Conservation (phyloP, 2,113 vertebrate species). For the Gnathonemus longibarbis region DNA sequence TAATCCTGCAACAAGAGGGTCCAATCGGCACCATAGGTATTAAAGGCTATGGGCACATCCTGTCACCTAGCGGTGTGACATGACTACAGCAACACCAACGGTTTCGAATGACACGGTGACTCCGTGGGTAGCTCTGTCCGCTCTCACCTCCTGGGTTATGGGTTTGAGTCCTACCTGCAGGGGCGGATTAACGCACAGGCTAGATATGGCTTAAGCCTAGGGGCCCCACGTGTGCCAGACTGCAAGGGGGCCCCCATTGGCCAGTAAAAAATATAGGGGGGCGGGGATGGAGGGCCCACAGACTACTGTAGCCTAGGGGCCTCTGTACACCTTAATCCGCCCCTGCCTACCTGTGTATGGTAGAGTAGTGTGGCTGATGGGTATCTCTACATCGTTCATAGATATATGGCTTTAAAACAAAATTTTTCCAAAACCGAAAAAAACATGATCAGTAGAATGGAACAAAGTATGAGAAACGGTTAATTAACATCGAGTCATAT, state of each 20-base stretch:
- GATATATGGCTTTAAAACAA: not conserved
- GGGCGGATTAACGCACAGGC: no score
- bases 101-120: not conserved
- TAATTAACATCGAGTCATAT: not conserved
- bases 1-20: constrained; percentile 67
- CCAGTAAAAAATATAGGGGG: no score
- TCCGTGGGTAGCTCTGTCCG: not conserved
- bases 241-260: no score
- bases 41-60: not conserved
- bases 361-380: not conserved
- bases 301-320: no score
- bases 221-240: no score
- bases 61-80: not conserved
- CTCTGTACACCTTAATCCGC: no score
- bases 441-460: not conserved
- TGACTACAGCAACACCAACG: not conserved
- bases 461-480: not conserved
- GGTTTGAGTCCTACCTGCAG: not conserved
- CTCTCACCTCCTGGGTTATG: not conserved
- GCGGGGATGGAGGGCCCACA: no score
- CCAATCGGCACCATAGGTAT: constrained; percentile 23
- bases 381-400: not conserved
- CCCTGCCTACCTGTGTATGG: not conserved
- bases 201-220: no score
- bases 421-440: not conserved